Conservation (phyloP, 2,113 vertebrate species). For the Erythrocercus mccallii region DNA sequence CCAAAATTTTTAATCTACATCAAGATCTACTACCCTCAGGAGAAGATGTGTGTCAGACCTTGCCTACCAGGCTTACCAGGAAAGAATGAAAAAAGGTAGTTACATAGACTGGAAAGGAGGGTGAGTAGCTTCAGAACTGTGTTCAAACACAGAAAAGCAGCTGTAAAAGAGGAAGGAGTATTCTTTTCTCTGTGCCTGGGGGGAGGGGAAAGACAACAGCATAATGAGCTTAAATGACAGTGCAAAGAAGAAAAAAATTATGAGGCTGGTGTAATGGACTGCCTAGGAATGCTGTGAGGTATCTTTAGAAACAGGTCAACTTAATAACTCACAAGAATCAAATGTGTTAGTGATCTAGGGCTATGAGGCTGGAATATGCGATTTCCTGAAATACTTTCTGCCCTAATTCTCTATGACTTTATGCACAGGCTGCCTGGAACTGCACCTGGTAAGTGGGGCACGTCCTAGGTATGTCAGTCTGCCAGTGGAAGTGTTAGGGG, state of each 20-base stretch:
- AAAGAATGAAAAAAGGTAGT: neutral
- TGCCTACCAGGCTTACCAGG: neutral
- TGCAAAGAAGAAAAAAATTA: neutral
- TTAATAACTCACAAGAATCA: neutral
- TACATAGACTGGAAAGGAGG: neutral
- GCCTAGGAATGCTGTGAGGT: neutral
- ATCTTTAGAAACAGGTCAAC: neutral
- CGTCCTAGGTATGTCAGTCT: accelerated
- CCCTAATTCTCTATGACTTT: neutral
- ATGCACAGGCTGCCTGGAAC: neutral
- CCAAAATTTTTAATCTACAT: neutral
- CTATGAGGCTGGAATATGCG: neutral
- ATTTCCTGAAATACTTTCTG: neutral
- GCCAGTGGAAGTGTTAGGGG: neutral
- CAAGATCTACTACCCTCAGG: neutral
- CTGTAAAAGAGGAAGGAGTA: neutral
- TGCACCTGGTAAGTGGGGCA: neutral
- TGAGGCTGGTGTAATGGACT: neutral
- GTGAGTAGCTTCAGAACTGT: neutral
- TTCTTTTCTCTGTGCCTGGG: neutral
- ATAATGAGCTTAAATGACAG: neutral
- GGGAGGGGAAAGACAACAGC: neutral
- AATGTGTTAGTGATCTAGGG: accelerated
- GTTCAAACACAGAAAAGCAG: neutral
- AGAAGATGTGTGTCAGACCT: neutral